Base-by-base conservation (phyloP, 1,140 invertebrate genomes). In the Stratiolaelaps scimitus region DNA sequence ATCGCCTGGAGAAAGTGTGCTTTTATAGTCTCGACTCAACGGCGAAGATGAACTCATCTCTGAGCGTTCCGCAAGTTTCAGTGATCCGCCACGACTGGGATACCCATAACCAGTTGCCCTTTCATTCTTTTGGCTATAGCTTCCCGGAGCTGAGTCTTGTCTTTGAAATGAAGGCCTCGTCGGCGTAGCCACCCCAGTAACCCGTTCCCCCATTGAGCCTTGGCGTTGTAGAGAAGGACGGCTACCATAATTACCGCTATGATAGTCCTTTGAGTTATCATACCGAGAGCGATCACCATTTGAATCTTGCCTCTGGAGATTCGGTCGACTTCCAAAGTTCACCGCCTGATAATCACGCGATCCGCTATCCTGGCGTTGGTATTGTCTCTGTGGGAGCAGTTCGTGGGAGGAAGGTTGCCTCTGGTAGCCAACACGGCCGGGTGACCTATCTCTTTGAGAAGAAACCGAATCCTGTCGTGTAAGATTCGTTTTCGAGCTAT, bases 401-500 rank as follows among this genome's bases (percentile, higher is more conserved):
- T n/a, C n/a, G n/a, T n/a, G n/a, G n/a, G 4, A 5, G 4, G 53
- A 60, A 13, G 26, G 17, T 34, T 60, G 53, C 34, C 53, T 60
- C 53, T 60, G 53, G 53, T 29, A 60, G 15, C 53, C 34, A 26
- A 4, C 19, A 20, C 53, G 26, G 2, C 15, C 17, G 2, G 53
- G 53, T 26, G 53, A 60, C 23, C 26, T 60, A 23, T 60, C 53
- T 23, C 53, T n/a, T 29, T 29, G 34, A 1, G 53, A 23, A n/a
- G 53, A 23, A 2, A 20, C 23, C 23, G 53, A 23, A 17, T 60
- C 53, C 23, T 17, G 53, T 60, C 26, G 47, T 28, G 53, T 29
- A 34, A 60, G 53, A 23, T 60, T 60, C 23, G 34, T 29, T 26
- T 60, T 60, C 15, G 53, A 60, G 53, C 53, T 60, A 26, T 60